These are phyloP conservation scores for Lysandra bellargus DNA, from an alignment of 2,888 invertebrate genomes.

Conservation along the genomic window DNA sequence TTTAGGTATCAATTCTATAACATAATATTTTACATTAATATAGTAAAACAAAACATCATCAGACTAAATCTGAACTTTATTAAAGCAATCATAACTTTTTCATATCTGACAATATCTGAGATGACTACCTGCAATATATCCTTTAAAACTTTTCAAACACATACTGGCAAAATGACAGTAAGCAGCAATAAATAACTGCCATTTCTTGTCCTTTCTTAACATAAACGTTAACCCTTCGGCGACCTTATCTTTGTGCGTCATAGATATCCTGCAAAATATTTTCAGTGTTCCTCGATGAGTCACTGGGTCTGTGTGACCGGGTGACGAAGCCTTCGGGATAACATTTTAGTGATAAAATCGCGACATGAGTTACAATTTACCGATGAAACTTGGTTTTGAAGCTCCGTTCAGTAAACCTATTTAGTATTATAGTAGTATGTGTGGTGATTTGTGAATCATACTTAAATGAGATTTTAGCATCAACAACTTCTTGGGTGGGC, in stretches of 20 bases:
- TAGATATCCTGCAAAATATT: conserved; percentile 41
- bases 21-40: too few species aligned
- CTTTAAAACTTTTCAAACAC: not conserved
- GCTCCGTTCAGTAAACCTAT: not conserved
- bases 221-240: not conserved
- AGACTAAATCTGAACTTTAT: too few species aligned
- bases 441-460: too few species aligned
- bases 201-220: not conserved
- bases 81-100: too few species aligned
- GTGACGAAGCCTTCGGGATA: conserved; percentile 15
- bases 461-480: too few species aligned
- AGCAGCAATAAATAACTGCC: not conserved
- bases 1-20: too few species aligned
- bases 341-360: conserved; percentile 11
- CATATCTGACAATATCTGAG: too few species aligned
- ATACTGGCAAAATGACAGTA: not conserved
- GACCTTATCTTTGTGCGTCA: conserved; percentile 48
- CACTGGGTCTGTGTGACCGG: conserved; percentile 12
- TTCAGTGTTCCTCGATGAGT: conserved; percentile 30
- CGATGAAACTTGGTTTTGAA: not conserved
- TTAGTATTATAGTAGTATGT: not conserved
- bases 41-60: too few species aligned
- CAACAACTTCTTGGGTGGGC: too few species aligned
- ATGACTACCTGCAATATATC: too few species aligned
- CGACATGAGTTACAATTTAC: not conserved